Conservation (phyloP, 2,797 vertebrate species). For the Sebastes itinus region DNA sequence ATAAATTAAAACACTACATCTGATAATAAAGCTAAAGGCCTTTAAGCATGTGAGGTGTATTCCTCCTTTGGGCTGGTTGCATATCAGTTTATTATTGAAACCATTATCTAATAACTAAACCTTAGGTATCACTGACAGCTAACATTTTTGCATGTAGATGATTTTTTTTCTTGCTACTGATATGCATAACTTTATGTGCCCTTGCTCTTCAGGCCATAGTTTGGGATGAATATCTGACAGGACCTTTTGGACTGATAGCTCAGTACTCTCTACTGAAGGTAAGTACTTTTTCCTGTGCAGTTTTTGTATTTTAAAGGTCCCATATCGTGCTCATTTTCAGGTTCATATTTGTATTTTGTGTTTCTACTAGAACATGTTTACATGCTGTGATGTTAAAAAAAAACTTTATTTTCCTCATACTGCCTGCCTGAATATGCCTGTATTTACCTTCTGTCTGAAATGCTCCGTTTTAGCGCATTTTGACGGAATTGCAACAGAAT, state of each 20-base stretch:
- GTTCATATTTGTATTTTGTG: no score
- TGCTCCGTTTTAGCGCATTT: no score
- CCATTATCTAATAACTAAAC: neutral
- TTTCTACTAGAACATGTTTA: no score
- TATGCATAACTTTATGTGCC: neutral
- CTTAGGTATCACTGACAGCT: neutral
- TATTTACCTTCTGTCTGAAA: no score
- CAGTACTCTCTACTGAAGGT: conserved; percentile 98
- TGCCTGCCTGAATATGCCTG: no score
- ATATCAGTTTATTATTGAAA: neutral
- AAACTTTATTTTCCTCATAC: no score
- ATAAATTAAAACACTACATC: neutral
- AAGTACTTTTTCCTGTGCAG: conserved; percentile 8
- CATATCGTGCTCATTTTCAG: fast-evolving
- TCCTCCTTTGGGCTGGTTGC: neutral
- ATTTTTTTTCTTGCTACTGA: neutral
- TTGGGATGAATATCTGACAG: conserved; percentile 97
- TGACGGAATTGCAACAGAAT: no score
- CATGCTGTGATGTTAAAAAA: no score
- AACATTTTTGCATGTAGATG: neutral
- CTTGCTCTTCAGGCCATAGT: conserved; percentile 90
- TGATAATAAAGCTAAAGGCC: neutral
- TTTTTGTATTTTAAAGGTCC: neutral
- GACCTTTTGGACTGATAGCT: conserved; percentile 96
- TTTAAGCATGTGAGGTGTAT: neutral